These are phyloP conservation scores for Clarias laeviceps DNA, from an alignment of 2,797 vertebrate genomes.

Conservation along the genomic window DNA sequence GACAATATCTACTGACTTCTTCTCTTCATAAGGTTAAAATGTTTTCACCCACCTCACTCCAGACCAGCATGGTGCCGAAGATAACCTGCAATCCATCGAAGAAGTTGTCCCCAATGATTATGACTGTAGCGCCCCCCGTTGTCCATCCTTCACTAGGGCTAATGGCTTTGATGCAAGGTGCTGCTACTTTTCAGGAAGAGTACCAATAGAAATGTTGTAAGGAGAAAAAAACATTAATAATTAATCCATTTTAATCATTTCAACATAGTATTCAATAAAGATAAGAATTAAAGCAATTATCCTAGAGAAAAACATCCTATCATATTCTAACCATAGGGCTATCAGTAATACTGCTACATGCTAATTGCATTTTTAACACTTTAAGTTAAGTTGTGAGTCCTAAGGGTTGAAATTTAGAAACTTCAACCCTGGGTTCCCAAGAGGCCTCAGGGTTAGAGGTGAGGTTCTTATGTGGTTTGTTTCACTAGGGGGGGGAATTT, in stretches of 20 bases:
- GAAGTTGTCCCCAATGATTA: slow-evolving; percentile 99
- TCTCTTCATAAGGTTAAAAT: not conserved
- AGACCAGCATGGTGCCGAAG: slow-evolving; percentile 99
- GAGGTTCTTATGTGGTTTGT: slow-evolving; percentile 43
- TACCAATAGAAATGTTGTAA: slow-evolving; percentile 13
- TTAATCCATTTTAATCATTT: not conserved
- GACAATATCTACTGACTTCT: not conserved
- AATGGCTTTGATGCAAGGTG: slow-evolving; percentile 99
- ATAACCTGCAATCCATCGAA: slow-evolving; percentile 99
- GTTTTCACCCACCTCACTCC: slow-evolving; percentile 90
- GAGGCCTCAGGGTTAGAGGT: slow-evolving; percentile 39
- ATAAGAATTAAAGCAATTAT: not conserved
- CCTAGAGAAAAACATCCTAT: not conserved
- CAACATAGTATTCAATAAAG: not conserved
- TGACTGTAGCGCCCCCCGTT: slow-evolving; percentile 96
- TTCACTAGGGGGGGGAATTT: slow-evolving; percentile 17
- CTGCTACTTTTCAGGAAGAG: slow-evolving; percentile 81
- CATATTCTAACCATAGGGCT: not conserved
- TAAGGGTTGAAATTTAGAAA: not conserved
- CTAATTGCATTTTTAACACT: not conserved
- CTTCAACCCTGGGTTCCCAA: slow-evolving; percentile 22
- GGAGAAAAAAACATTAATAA: not conserved
- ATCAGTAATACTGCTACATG: not conserved
- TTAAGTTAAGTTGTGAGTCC: not conserved
- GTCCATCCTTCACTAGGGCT: slow-evolving; percentile 99